Base-by-base conservation (phyloP, 2,113 vertebrate genomes). In the Carlito syrichta region DNA sequence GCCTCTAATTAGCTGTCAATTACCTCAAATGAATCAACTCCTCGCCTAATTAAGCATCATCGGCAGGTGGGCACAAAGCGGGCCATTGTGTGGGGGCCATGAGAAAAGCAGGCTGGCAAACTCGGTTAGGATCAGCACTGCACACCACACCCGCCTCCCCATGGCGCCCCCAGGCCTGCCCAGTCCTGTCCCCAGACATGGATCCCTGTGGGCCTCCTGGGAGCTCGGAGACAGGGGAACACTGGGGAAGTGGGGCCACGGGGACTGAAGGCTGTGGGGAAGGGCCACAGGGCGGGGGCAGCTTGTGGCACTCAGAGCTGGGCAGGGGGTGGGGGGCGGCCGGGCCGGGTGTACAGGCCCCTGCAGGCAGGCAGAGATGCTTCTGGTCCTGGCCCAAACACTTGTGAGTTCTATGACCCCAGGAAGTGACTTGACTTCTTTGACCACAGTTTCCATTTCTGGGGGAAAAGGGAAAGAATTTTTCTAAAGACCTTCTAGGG, bases 1-100 rank as follows among this genome's bases (percentile, higher is more conserved):
- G 98, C 98, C 98, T 99, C 98, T 99, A 99, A 99, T 99, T 99
- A 99, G 99, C 99, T 99, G 99, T 99, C 99, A 99, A 99, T 99
- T 99, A 99, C 99, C 99, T 99, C 99, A 99, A 99, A 99, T 99
- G 99, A 99, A 99, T 99, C 99, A 99, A 99, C 99, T 99, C 98
- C 98, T 99, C 98, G 99, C 99, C 99, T 99, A 99, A 99, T 99
- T 99, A 99, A 99, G 99, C 99, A 99, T 99, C 99, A 99, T 98
- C 99, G 98, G 99, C 99, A 98, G 99, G 99, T 99, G 99, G 99
- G 99, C 99, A 99, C 99, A 99, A 99, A 99, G 99, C 98, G 98
- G 98, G 97, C 98, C 98, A 99, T 99, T 99, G 99, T 99, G 98
- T 92, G 96, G 98, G 98, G 98, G 98, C 98, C 99, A 99, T 99